Base-by-base conservation (phyloP, 1,140 invertebrate species). In the Brachionus manjavacas region DNA sequence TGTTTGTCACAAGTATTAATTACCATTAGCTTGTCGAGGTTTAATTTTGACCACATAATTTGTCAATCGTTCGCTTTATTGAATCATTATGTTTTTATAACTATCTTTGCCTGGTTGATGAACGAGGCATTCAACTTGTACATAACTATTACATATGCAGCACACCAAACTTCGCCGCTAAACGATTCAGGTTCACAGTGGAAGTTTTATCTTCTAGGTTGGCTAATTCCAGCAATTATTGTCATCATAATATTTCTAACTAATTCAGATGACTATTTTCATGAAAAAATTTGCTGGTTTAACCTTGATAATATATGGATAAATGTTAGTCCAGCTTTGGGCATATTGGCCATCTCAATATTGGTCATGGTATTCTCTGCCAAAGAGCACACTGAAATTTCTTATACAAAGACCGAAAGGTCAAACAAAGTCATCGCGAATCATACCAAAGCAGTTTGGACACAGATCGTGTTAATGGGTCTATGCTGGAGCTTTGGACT, bases 61-160 rank as follows among this genome's bases (percentile, higher is more conserved):
- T 91, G 90, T 78, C 87, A 89, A n/a, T 85, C 87, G 9, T 87
- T 89, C 39, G 89, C 90, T 39, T 86, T 91, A 35, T 41, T 89
- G 8, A 86, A 91, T 28, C 91, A 92, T 84, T 90, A 90, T 84
- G 88, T 89, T 49, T 90, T 91, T 85, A 86, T 91, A 31, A 86
- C 90, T 8, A 88, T 88, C 7, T 91, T 91, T 85, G 88, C 89
- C 16, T 92, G 91, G 91, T 85, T 91, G 74, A 91, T 90, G 89
- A 90, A 90, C 84, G 89, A 90, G 85, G 89, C 88, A 1, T 90
- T 90, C 83, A 90, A 90, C 85, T 84, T 90, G 39, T 90, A 90
- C 85, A 90, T 89, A 55, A 86, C 89, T 49, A 90, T 90, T n/a
- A 90, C 89, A 23, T 90, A 90, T 85, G 87, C 89, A 9, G 88